A percentile compares a stretch with the other conserved stretches of the same genome.
Evolutionary conservation across 2,113 vertebrate species (phyloP).

Genomic region (Lonchura striata): DNA sequence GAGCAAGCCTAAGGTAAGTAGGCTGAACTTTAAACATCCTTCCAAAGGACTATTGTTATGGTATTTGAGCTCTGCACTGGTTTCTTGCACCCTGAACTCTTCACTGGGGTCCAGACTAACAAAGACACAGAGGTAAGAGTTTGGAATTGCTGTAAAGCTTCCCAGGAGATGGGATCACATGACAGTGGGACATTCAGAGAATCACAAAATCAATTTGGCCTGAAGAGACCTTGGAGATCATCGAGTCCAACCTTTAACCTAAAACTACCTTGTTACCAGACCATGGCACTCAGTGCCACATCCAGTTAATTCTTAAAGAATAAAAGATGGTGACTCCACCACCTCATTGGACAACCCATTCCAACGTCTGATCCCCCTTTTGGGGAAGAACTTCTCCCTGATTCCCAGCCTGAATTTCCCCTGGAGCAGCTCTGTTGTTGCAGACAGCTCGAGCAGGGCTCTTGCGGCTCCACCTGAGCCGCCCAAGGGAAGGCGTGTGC

Average conservation of each 20-base stretch:
- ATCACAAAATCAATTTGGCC: not conserved
- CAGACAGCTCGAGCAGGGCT: not conserved
- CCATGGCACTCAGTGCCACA: not conserved
- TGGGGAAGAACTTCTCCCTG: not conserved
- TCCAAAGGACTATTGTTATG: not conserved
- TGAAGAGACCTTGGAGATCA: not conserved
- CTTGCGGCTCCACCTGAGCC: accelerated
- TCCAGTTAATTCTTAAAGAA: not conserved
- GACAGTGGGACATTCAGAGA: accelerated
- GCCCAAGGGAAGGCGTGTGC: accelerated
- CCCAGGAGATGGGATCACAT: not conserved
- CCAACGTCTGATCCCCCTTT: not conserved
- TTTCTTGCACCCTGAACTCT: not conserved
- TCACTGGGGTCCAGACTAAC: not conserved
- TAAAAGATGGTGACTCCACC: not conserved
- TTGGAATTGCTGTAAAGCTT: not conserved
- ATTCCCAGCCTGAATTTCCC: not conserved
- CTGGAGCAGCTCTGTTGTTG: not conserved
- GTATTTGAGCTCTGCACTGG: accelerated
- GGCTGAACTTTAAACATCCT: accelerated
- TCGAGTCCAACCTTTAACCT: accelerated
- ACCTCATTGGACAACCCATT: not conserved
- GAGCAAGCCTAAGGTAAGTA: not conserved
- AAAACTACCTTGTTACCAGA: not conserved
- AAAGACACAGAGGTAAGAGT: not conserved